phyloP scores from a whole-genome alignment of 2,888 invertebrate genomes.

The Lacanobia oleracea region DNA sequence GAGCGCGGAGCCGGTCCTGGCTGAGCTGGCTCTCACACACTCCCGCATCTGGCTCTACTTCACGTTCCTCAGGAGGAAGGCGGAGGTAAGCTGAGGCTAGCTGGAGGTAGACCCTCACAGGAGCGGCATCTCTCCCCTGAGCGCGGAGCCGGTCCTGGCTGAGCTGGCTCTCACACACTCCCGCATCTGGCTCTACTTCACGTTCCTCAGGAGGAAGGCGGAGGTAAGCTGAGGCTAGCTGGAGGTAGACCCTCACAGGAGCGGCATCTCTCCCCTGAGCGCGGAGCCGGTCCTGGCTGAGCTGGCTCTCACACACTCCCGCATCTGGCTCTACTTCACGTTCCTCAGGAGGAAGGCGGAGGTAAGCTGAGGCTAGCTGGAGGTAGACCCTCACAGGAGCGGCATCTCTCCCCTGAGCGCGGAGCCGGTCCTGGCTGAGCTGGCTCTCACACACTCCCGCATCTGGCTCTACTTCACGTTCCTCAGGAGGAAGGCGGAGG shows the following conservation, averaged over 20 bases:
- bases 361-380: conserved; percentile 82
- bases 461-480: conserved; percentile 98
- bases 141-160: conserved; percentile 95
- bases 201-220: conserved; percentile 95
- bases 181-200: conserved; percentile 96
- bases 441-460: conserved; percentile 97
- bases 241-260: not conserved
- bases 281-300: conserved; percentile 97
- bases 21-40: conserved; percentile 97
- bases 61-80: conserved; percentile 95
- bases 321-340: conserved; percentile 97
- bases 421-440: conserved; percentile 96
- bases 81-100: conserved; percentile 89
- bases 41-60: conserved; percentile 97
- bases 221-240: conserved; percentile 86
- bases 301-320: conserved; percentile 96
- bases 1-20: conserved; percentile 94
- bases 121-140: conserved; percentile 61
- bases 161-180: conserved; percentile 98
- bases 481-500: conserved; percentile 94
- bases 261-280: conserved; percentile 63
- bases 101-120: not conserved
- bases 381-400: not conserved
- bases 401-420: conserved; percentile 81
- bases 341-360: conserved; percentile 95